Base-by-base conservation (phyloP, 2,113 vertebrate genomes). In the Phrynosoma blainvillii region DNA sequence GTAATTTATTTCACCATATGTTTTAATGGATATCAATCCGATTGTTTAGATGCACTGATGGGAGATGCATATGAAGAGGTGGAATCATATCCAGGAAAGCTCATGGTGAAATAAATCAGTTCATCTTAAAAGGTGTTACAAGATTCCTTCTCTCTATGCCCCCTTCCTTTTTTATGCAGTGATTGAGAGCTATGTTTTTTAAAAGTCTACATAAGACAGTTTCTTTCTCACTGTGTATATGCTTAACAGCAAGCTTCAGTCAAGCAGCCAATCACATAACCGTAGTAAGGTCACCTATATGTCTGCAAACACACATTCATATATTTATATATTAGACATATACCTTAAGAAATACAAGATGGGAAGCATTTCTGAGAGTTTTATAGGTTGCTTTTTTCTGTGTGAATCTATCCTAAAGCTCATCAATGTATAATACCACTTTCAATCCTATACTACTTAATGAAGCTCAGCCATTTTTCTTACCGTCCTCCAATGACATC, bases 401-500 rank as follows among this genome's bases (percentile, higher is more conserved):
- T 40, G 30, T 13, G 30, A 73, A 71, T 88, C 36, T 36, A 62
- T 18, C 65, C 40, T 14, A 40, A 18, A 66, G 25, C 13, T 32
- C 59, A 66, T 27, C 4, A 3, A 10, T 12, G 14, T 1, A 5
- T 23, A 20, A 25, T 14, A 10, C 18, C 30, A 1, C 23, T 36
- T 36, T 71, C 40, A 76, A 16, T 66, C 47, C 56, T 25, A n/a
- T 62, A 68, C 9, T 66, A 92, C 89, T 68, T 2, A 86, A 0
- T 47, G n/a, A 75, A 92, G 85, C 73, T 40, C 32, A 27, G 23
- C 3, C 0, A 3, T 54, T 54, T 88, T 88, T 89, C 98, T 98
- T 96, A 99, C 99, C 98, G 97, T 91, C 97, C 95, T 84, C 98
- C 97, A 18, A 99, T 98, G 96, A 98, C 97, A 93, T 99, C 97